A percentile compares a stretch with the other conserved stretches of the same genome.
Conservation (phyloP, 2,888 invertebrate species). For the Oasisia sp. region DNA sequence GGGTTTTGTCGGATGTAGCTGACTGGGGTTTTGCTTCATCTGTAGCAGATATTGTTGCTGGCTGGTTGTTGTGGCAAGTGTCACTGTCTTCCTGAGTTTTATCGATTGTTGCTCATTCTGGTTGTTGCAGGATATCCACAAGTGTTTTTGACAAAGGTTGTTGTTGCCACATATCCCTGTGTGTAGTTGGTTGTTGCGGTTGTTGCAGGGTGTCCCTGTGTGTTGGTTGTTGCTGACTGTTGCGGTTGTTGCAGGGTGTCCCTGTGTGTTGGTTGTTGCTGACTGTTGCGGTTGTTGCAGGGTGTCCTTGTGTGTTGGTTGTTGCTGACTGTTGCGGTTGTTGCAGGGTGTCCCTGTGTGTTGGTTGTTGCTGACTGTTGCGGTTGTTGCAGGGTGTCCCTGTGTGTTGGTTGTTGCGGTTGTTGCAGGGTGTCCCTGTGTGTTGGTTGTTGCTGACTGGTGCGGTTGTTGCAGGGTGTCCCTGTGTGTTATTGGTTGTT, state of each 20-base stretch:
- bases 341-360: constrained; percentile 13
- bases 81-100: background rate
- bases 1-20: no score
- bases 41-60: background rate
- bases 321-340: background rate
- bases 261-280: constrained; percentile 18
- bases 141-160: background rate
- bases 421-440: background rate
- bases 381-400: background rate
- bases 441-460: no score
- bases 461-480: no score
- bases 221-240: background rate
- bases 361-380: background rate
- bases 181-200: background rate
- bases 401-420: background rate
- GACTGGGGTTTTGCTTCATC: background rate
- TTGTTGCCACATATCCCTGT: background rate
- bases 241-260: constrained; percentile 13
- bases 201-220: no score
- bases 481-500: background rate
- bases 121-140: background rate
- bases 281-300: background rate
- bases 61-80: background rate
- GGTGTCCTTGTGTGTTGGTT: constrained; percentile 23
- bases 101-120: background rate